These are phyloP conservation scores for Spea multiplicata DNA, from an alignment of 2,113 vertebrate species.

Conservation along the genomic window DNA sequence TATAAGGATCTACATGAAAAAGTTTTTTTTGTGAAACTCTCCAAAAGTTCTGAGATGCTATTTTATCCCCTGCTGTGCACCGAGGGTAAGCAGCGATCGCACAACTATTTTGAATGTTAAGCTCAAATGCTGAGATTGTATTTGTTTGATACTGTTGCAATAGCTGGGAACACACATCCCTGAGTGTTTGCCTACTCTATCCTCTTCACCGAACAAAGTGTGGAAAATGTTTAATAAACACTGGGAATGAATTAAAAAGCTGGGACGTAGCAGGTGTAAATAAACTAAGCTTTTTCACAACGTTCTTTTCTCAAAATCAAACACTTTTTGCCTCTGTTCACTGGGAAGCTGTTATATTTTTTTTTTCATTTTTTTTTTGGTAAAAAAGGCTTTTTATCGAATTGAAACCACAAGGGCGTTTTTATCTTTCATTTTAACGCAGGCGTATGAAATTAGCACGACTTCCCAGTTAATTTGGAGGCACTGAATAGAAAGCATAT, in stretches of 20 bases:
- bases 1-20: too few species aligned
- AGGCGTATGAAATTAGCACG: background rate
- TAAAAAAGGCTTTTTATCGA: background rate
- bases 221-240: conserved; percentile 25
- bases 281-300: conserved; percentile 1
- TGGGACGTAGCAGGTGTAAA: background rate
- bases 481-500: conserved; percentile 5
- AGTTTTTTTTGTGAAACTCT: background rate
- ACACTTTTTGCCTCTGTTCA: background rate
- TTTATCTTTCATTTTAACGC: conserved; percentile 13
- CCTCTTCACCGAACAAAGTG: background rate
- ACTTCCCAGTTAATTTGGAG: background rate
- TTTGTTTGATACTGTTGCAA: conserved; percentile 9
- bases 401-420: background rate
- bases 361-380: background rate
- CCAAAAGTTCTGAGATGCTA: background rate
- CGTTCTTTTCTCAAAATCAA: background rate
- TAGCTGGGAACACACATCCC: conserved; percentile 20
- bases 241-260: conserved; percentile 13
- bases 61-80: background rate
- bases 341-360: conserved; percentile 15
- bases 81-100: background rate
- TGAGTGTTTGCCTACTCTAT: conserved; percentile 11
- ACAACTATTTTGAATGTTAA: background rate
- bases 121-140: background rate